Conservation (phyloP, 2,113 vertebrate species). For the Raphicerus campestris region DNA sequence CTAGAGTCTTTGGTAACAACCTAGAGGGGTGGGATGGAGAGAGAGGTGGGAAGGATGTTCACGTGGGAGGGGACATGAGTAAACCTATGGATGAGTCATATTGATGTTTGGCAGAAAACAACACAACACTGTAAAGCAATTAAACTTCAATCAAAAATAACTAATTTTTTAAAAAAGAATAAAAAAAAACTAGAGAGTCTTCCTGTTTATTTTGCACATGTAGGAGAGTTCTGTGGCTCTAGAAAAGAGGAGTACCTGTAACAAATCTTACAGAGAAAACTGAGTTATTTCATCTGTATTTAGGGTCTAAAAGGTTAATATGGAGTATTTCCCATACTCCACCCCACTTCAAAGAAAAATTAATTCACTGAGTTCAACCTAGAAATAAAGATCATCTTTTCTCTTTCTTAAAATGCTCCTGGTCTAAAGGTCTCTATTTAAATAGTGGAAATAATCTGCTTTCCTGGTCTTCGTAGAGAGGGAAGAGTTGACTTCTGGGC, state of each 20-base stretch:
- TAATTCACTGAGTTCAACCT: not conserved
- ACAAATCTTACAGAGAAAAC: not conserved
- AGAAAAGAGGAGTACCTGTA: not conserved
- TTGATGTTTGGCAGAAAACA: not conserved
- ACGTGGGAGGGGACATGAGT: not conserved
- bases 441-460: not conserved
- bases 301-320: not conserved
- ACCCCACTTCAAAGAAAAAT: not conserved
- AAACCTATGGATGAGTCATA: not conserved
- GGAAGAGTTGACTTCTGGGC: not conserved
- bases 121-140: not conserved
- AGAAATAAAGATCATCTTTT: conserved; percentile 7
- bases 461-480: not conserved
- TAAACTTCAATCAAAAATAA: not conserved
- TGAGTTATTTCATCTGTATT: not conserved
- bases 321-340: not conserved
- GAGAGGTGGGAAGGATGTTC: not conserved
- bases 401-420: conserved; percentile 24
- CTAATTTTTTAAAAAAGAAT: not conserved
- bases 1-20: not conserved
- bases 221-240: not conserved
- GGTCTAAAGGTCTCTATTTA: not conserved
- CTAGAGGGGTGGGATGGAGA: not conserved
- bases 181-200: not conserved
- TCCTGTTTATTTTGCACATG: not conserved